Percentiles rank a stretch among this genome's conserved stretches.
Evolutionary conservation across 2,113 vertebrate species (phyloP).

Genomic region (Pao palembangensis): DNA sequence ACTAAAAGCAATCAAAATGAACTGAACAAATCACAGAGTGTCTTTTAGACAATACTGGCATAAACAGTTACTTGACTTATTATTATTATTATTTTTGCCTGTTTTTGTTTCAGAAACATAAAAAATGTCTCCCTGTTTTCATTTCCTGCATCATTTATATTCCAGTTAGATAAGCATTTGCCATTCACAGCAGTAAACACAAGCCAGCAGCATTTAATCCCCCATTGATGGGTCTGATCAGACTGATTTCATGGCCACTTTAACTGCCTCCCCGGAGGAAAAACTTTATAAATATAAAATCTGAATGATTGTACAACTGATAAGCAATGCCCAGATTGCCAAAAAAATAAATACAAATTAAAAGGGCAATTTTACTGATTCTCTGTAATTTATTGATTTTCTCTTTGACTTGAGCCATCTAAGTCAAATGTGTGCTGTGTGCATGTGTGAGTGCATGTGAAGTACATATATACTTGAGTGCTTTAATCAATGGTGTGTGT

Average conservation of each 20-base stretch:
- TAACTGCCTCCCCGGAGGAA: conserved; percentile 16
- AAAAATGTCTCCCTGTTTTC: background rate
- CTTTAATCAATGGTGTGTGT: background rate
- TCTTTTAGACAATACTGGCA: background rate
- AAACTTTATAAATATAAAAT: conserved; percentile 4
- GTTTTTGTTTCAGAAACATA: background rate
- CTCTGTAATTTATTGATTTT: conserved; percentile 47
- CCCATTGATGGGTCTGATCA: conserved; percentile 28
- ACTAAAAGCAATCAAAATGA: background rate
- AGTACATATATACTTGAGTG: background rate
- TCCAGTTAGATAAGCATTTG: conserved; percentile 13
- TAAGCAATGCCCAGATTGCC: background rate
- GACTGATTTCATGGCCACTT: conserved; percentile 12
- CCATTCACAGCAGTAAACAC: conserved; percentile 23
- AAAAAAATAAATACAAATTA: background rate
- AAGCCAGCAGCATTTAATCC: conserved; percentile 16
- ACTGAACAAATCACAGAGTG: too few species aligned
- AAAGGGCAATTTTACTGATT: background rate
- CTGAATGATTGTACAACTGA: conserved; percentile 11
- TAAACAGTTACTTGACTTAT: too few species aligned
- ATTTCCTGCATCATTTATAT: conserved; percentile 16
- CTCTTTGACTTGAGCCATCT: conserved; percentile 5
- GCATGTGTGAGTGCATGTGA: background rate
- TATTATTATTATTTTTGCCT: too few species aligned
- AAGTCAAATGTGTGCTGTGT: background rate